Evolutionary conservation across 2,113 vertebrate species (phyloP), one percentile per base, ranked within the genome.

Genomic region (Aptenodytes patagonicus): DNA sequence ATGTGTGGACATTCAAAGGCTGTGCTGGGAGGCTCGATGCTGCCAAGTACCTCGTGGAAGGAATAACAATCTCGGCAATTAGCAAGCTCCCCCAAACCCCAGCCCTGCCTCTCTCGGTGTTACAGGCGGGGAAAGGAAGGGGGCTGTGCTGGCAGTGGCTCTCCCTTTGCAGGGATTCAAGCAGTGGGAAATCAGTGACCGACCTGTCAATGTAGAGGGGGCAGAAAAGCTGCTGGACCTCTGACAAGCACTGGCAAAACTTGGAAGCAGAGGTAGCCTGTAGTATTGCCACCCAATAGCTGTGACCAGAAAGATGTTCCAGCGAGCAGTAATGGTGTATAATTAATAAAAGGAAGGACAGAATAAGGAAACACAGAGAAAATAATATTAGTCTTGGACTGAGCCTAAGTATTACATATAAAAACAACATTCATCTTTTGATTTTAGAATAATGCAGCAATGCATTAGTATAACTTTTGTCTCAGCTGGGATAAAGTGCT

Each of bases 41-140:
- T 97, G 95, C 95, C 96, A 95, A 97, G 76, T 68, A 34, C 76
- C 78, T 93, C 78, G 88, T 97, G 95, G 73, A 97, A 96, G 91
- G 97, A 98, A 97, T 96, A 96, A 96, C 90, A 96, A 95, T 94
- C 57, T 87, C 44, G 4, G 75, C 90, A 96, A 96, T 96, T 94
- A 96, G 81, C 47, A 44, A 47, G 25, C 69, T 71, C 47, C 83
- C 80, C 66, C 77, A 49, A 31, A 87, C 0, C n/a, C 70, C 72
- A 73, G 68, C 77, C 55, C 73, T 87, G 71, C 73, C 47, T 91
- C 28, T 65, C 55, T 51, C 1, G 0, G 36, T 46, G 38, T 31
- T 38, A 14, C 8, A 16, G 65, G 54, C 91, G 84, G 47, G 76
- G 72, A n/a, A 82, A 61, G 44, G 65, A 28, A 62, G n/a, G 47